Evolutionary conservation across 2,797 vertebrate species (phyloP), one percentile per base, ranked within the genome.

Genomic region (Hydrocynus forskahlii): DNA sequence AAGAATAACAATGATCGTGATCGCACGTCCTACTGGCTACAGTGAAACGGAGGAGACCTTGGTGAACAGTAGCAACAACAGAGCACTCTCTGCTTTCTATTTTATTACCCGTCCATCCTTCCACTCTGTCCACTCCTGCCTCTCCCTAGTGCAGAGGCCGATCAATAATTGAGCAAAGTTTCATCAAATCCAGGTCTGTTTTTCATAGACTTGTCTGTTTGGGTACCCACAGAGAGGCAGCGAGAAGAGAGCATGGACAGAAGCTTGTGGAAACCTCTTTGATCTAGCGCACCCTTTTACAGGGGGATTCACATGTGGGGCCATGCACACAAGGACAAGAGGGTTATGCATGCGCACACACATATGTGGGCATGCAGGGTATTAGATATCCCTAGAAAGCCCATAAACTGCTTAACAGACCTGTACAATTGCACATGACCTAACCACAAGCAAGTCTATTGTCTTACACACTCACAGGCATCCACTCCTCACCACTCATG

Each of bases 121-220:
- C 81, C 84, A 76, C 83, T 87, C 83, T 70, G 23, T 14, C 50
- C 13, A 40, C 67, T 40, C 83, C 83, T 71, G 17, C 87, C 85
- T 82, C 67, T 45, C 25, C 83, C 86, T 86, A 78, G 88, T 84
- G 82, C 83, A 78, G 83, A 88, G 81, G 78, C 83, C 90, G 84
- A 94, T 93, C 91, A 91, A 93, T 93, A 91, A 92, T 92, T 93
- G 86, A 94, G 87, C 85, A 87, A 90, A 91, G 89, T 90, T 89
- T 91, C 91, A 90, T 90, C 88, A 83, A 84, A 88, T 88, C 78
- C 87, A 89, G 86, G 81, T 84, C 86, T 91, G 89, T 91, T 90
- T 91, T 89, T 91, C 80, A 83, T 85, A 84, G 78, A 67, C 85
- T 79, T 82, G 83, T 86, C 87, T 85, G 84, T 88, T 82, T 79